Evolutionary conservation across 2,888 invertebrate species (phyloP).

Genomic region (Sinelater perroti): DNA sequence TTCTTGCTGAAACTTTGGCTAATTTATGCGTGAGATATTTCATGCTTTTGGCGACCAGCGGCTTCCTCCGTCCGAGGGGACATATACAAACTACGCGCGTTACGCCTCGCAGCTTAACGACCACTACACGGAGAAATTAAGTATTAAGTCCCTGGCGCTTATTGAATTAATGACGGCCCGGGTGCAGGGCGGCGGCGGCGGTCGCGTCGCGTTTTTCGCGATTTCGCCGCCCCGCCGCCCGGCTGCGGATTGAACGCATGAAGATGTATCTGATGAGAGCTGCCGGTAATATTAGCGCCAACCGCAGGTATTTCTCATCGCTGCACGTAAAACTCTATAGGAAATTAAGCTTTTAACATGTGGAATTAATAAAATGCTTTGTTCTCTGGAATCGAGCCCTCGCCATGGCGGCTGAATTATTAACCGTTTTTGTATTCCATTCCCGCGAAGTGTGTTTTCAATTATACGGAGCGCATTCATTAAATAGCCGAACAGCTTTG

Average conservation of each 20-base stretch:
- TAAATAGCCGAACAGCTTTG: too few species aligned
- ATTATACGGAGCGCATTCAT: too few species aligned
- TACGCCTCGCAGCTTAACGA: slow-evolving; percentile 34
- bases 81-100: slow-evolving; percentile 36
- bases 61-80: slow-evolving; percentile 47
- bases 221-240: not conserved
- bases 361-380: slow-evolving; percentile 36
- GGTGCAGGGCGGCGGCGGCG: too few species aligned
- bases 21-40: slow-evolving; percentile 61
- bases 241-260: slow-evolving; percentile 6
- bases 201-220: not conserved
- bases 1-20: slow-evolving; percentile 59
- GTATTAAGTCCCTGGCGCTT: slow-evolving; percentile 25
- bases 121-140: slow-evolving; percentile 30
- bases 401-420: too few species aligned
- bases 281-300: slow-evolving; percentile 25
- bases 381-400: too few species aligned
- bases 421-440: too few species aligned
- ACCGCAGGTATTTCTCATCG: slow-evolving; percentile 38
- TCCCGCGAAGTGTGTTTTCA: too few species aligned
- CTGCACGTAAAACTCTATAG: slow-evolving; percentile 26
- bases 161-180: slow-evolving; percentile 21
- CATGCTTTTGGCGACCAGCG: slow-evolving; percentile 54
- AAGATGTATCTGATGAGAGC: slow-evolving; percentile 27
- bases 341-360: slow-evolving; percentile 32